Conservation (phyloP, 2,888 invertebrate genomes). For the Dryobota labecula region DNA sequence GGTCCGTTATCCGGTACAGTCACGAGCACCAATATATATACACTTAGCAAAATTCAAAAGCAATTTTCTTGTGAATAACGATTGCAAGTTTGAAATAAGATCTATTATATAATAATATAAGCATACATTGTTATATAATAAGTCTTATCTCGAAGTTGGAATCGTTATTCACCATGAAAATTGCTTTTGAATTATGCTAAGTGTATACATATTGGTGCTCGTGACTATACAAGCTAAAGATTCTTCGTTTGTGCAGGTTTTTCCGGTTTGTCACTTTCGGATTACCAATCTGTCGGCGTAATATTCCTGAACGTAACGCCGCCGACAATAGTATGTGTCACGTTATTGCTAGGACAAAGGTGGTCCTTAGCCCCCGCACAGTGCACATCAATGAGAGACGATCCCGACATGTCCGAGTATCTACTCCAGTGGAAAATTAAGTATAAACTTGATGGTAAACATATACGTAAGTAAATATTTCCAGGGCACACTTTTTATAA, state of each 20-base stretch:
- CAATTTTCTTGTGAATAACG: too few relatives aligned
- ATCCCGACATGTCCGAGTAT: slow-evolving; percentile 72
- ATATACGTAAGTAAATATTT: slow-evolving; percentile 58
- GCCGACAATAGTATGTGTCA: slow-evolving; percentile 70
- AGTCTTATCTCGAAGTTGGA: too few relatives aligned
- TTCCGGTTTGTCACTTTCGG: slow-evolving; percentile 6
- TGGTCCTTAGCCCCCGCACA: slow-evolving; percentile 81
- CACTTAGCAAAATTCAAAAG: too few relatives aligned
- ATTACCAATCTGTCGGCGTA: slow-evolving; percentile 67
- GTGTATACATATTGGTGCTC: too few relatives aligned
- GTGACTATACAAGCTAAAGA: not conserved
- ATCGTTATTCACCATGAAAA: too few relatives aligned
- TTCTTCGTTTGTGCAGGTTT: slow-evolving; percentile 28
- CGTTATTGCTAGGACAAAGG: slow-evolving; percentile 68
- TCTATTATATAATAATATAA: too few relatives aligned
- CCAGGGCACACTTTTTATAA: not conserved
- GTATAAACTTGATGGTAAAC: slow-evolving; percentile 62
- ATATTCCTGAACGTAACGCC: slow-evolving; percentile 66
- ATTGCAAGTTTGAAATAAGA: too few relatives aligned
- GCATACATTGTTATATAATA: too few relatives aligned
- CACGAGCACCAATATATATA: too few relatives aligned
- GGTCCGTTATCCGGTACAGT: not conserved
- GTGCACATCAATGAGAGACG: slow-evolving; percentile 74
- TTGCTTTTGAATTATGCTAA: too few relatives aligned
- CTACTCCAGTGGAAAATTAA: slow-evolving; percentile 73